A percentile compares a stretch with the other conserved stretches of the same genome.
phyloP scores from a whole-genome alignment of 2,888 invertebrate species.

The Lymantria monacha region DNA sequence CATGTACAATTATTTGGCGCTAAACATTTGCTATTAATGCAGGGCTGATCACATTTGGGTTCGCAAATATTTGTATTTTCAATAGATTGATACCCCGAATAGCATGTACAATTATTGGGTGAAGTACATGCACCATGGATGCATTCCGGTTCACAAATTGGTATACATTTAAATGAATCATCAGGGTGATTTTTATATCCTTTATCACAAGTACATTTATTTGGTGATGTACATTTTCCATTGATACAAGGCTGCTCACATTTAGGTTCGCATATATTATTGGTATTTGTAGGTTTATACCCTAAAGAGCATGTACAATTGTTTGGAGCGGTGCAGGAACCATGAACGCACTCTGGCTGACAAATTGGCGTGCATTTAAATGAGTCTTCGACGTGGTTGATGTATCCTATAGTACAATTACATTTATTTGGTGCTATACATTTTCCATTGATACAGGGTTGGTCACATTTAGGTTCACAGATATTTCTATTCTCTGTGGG shows the following conservation, averaged over 20 bases:
- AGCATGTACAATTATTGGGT: not conserved
- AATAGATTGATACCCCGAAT: not conserved
- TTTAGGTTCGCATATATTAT: conserved; percentile 15
- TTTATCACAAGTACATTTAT: conserved; percentile 2
- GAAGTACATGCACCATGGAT: not conserved
- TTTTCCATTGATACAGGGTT: conserved; percentile 39
- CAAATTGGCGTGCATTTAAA: conserved; percentile 8
- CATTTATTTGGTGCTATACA: conserved; percentile 35
- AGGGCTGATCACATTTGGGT: conserved; percentile 58
- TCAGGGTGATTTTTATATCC: conserved; percentile 28
- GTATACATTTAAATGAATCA: not conserved
- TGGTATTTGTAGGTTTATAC: not conserved
- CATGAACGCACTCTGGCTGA: not conserved
- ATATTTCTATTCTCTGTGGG: not conserved
- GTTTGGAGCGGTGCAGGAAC: not conserved
- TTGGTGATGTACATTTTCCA: not conserved
- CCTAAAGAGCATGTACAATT: not conserved
- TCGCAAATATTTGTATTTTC: conserved; percentile 23
- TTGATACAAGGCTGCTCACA: conserved; percentile 6
- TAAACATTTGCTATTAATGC: conserved; percentile 70
- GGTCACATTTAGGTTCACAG: not conserved
- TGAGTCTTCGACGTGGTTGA: conserved; percentile 6
- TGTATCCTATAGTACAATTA: conserved; percentile 19
- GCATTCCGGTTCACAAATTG: not conserved
- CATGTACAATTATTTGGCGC: conserved; percentile 74